phyloP scores from a whole-genome alignment of 2,888 invertebrate genomes.

The Agrypnus murinus region DNA sequence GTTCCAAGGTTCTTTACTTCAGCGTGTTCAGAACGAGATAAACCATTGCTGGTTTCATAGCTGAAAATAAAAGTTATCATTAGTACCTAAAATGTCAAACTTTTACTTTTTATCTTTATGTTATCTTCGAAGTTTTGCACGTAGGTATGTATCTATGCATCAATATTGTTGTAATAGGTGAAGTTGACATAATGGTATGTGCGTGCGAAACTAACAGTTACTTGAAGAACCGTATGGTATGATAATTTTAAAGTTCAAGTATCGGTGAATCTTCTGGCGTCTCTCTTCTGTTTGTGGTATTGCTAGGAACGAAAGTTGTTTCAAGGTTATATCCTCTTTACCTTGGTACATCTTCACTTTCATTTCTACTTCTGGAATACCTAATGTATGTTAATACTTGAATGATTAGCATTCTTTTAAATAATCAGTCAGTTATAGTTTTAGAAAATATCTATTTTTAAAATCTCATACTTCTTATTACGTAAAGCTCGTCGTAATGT shows the following conservation, averaged over 20 bases:
- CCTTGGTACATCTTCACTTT: conserved; percentile 63
- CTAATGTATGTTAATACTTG: conserved; percentile 26
- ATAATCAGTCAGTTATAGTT: conserved; percentile 2
- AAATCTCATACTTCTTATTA: neutral
- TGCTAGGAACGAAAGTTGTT: conserved; percentile 52
- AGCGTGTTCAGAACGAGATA: conserved; percentile 73
- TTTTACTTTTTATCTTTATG: no score
- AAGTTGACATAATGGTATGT: neutral
- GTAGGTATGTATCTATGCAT: no score
- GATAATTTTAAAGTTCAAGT: conserved; percentile 43
- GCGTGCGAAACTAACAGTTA: conserved; percentile 23
- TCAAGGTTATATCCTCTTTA: conserved; percentile 64
- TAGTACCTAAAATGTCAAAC: no score
- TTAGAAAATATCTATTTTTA: neutral
- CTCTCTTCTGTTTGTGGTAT: conserved; percentile 32
- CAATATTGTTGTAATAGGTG: no score
- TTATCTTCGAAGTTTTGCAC: no score
- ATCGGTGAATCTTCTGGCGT: conserved; percentile 21
- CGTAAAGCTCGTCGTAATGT: neutral
- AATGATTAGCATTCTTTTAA: conserved; percentile 26
- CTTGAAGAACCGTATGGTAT: conserved; percentile 2
- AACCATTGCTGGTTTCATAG: conserved; percentile 74
- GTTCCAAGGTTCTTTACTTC: conserved; percentile 73
- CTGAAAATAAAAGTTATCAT: no score
- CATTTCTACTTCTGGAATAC: conserved; percentile 43